Evolutionary conservation across 2,797 vertebrate genomes (phyloP), one percentile per base, ranked within the genome.

Genomic region (Coregonus ussuriensis): DNA sequence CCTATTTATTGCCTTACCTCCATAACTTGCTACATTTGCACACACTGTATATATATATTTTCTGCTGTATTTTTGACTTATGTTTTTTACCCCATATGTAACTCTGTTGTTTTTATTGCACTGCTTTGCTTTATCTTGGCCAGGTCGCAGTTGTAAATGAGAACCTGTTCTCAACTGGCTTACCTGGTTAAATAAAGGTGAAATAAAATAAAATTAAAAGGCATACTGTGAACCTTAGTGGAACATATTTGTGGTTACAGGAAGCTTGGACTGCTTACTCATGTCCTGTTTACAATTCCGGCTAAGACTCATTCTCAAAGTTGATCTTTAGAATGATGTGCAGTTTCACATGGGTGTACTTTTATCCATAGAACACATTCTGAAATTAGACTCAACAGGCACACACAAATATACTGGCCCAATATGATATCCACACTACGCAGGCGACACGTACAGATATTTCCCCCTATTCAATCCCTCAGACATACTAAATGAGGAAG

Each of bases 321-420:
- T 25, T 25, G 13, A 62, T 35, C 18, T 52, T 52, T 70, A 73
- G 54, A 69, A 69, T 56, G 21, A 54, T 68, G 62, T 11, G 54
- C 54, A 0, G 51, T 54, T 78, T 37, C 29, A 2, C 68, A 69
- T 72, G 11, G 59, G 69, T 72, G 7, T 53, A 56, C 31, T 72
- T 75, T 71, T 21, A 78, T 47, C 41, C 41, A 21, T 47, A 74
- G 59, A 68, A 29, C 16, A 67, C 52, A 65, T 72, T 59, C 69
- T 21, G 3, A 71, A 80, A 79, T 68, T 68, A 6, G 13, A 31
- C 29, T 14, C 7, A 47, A 47, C 7, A 47, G 41, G 7, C 62
- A 65, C 13, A 6, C 47, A 15, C 53, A 66, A 66, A 31, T 29
- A 18, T 3, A 7, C 63, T 29, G 63, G 63, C 29, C 63, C 63